Conservation (phyloP, 2,113 vertebrate species). For the Acinonyx jubatus region DNA sequence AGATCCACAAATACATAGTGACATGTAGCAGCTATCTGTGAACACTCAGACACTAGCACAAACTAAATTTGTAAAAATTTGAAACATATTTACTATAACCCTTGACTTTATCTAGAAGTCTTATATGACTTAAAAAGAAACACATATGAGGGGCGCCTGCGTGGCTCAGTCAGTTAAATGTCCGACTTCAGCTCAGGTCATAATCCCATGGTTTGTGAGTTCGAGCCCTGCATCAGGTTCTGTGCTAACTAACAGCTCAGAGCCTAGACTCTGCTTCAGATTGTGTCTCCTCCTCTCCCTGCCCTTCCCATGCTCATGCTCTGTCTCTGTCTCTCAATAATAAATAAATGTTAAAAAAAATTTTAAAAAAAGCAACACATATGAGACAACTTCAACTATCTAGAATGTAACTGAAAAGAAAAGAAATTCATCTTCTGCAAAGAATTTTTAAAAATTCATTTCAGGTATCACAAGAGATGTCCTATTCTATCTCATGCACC, state of each 20-base stretch:
- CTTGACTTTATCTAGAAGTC: conserved; percentile 52
- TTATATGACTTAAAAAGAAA: conserved; percentile 25
- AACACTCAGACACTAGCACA: conserved; percentile 48
- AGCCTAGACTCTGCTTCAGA: no score
- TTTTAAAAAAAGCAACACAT: background rate
- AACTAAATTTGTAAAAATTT: conserved; percentile 71
- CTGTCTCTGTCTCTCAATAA: no score
- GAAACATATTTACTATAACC: conserved; percentile 28
- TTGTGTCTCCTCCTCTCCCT: no score
- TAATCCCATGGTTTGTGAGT: no score
- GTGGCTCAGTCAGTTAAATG: no score
- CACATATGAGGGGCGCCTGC: background rate
- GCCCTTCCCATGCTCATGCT: no score
- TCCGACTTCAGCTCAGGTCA: no score
- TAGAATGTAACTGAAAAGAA: conserved; percentile 36
- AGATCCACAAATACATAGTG: conserved; percentile 52
- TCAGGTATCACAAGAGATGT: conserved; percentile 23
- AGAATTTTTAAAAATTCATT: background rate
- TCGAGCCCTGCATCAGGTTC: no score
- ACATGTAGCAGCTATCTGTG: conserved; percentile 48
- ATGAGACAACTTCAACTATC: conserved; percentile 56
- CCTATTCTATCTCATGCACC: background rate
- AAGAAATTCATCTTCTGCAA: background rate
- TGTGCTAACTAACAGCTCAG: no score
- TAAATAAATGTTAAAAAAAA: no score